phyloP scores from a whole-genome alignment of 1,140 invertebrate genomes.

The Tetramorium alpestre region DNA sequence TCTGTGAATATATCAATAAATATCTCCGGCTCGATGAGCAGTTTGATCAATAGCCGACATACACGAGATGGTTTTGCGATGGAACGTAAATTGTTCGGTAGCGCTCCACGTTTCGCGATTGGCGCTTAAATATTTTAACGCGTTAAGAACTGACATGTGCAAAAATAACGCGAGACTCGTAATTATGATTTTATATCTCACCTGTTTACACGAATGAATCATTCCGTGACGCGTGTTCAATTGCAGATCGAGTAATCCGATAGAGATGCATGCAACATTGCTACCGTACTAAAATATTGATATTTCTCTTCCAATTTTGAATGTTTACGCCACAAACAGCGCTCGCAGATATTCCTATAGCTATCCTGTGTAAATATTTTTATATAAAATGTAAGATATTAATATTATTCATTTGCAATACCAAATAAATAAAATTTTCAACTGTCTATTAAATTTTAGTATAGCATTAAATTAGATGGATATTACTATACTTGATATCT shows the following conservation, averaged over 20 bases:
- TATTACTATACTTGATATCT: too few relatives aligned
- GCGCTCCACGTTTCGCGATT: conserved; percentile 11
- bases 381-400: neutral
- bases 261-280: neutral
- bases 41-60: conserved; percentile 14
- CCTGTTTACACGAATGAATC: conserved; percentile 12
- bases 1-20: conserved; percentile 46
- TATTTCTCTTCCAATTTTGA: conserved; percentile 1
- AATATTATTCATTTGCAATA: neutral
- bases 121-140: conserved; percentile 45
- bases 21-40: conserved; percentile 28
- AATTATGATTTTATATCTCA: conserved; percentile 29
- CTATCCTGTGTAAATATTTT: neutral
- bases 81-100: conserved; percentile 37
- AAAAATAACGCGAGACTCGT: conserved; percentile 32
- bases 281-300: conserved; percentile 1
- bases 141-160: neutral
- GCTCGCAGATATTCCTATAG: neutral
- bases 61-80: conserved; percentile 5
- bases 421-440: neutral
- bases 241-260: conserved; percentile 13
- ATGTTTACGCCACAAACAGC: neutral
- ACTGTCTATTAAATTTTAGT: neutral
- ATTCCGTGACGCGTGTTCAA: conserved; percentile 8
- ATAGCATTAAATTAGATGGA: neutral